Base-by-base conservation (phyloP, 2,113 vertebrate genomes). In the Anarhynchus alexandrinus region DNA sequence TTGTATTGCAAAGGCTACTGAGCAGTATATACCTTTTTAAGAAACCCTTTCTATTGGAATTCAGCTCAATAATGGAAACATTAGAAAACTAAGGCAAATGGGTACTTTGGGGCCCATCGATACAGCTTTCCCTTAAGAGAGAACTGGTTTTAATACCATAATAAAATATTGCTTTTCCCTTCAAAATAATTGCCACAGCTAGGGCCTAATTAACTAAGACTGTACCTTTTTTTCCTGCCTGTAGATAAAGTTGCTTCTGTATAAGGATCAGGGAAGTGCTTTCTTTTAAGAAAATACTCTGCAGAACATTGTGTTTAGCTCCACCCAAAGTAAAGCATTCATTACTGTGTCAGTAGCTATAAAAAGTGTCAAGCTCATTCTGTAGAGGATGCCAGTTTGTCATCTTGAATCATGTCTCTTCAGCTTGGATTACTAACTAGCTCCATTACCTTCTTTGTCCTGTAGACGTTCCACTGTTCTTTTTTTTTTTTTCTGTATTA, bases 311-410 rank as follows among this genome's bases (percentile, higher is more conserved):
- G 74, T 2, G 6, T 78, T 83, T 85, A 67, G 83, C 88, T 88
- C 96, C 83, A 86, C 95, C 95, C 91, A 0, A 85, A 94, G 40
- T 2, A 45, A 73, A 79, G 77, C 70, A 62, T 85, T 95, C 11
- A 9, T 85, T 94, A 88, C 84, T 96, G 94, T 97, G 96, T 97
- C 94, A 97, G 87, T 42, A 61, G 81, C 94, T 95, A 96, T 96
- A 96, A 97, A 94, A 97, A 96, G 93, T 89, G 89, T 94, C 86
- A 64, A 69, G 61, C 73, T 97, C 93, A 82, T 73, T 91, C 93
- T 86, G 54, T 93, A 78, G 18, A 90, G 78, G 91, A 85, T 89
- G 86, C 89, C 89, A 73, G 87, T 95, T 95, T 96, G 93, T 94
- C 94, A 95, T 92, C 87, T 95, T 91, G 66, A 87, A 93, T 97